phyloP scores from a whole-genome alignment of 2,888 invertebrate genomes.

The Acleris cristana region DNA sequence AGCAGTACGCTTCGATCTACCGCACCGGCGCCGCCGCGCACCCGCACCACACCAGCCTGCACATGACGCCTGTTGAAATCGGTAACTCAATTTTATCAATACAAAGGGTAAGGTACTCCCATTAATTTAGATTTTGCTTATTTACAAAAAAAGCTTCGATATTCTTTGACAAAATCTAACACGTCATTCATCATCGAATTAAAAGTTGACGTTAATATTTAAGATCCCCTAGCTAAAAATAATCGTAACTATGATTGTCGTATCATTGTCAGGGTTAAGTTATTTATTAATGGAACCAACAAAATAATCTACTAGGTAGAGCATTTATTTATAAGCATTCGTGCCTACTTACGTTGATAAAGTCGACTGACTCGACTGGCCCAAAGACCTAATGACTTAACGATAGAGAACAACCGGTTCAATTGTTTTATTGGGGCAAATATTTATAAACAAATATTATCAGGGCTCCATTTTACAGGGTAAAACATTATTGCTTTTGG shows the following conservation, averaged over 20 bases:
- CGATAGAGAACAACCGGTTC: conserved; percentile 16
- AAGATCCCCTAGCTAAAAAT: no score
- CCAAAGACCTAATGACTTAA: conserved; percentile 27
- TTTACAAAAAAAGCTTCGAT: no score
- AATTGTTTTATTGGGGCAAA: conserved; percentile 8
- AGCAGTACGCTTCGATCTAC: conserved; percentile 87
- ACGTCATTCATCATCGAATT: no score
- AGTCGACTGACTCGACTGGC: conserved; percentile 12
- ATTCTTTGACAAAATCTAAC: no score
- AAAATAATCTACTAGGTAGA: background rate
- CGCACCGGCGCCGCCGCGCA: conserved; percentile 64
- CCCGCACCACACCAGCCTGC: conserved; percentile 80
- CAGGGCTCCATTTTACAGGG: no score
- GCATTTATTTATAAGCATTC: no score
- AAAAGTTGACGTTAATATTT: no score
- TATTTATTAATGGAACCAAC: background rate
- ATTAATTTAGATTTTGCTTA: no score
- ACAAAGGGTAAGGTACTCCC: background rate
- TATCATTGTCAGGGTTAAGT: no score
- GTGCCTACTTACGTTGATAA: conserved; percentile 19
- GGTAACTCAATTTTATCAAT: conserved; percentile 63
- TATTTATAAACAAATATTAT: background rate
- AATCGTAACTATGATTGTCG: no score
- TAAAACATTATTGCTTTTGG: no score
- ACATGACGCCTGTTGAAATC: conserved; percentile 94